These are phyloP conservation scores for Lycocorax pyrrhopterus DNA, from an alignment of 2,113 vertebrate genomes.

Conservation along the genomic window DNA sequence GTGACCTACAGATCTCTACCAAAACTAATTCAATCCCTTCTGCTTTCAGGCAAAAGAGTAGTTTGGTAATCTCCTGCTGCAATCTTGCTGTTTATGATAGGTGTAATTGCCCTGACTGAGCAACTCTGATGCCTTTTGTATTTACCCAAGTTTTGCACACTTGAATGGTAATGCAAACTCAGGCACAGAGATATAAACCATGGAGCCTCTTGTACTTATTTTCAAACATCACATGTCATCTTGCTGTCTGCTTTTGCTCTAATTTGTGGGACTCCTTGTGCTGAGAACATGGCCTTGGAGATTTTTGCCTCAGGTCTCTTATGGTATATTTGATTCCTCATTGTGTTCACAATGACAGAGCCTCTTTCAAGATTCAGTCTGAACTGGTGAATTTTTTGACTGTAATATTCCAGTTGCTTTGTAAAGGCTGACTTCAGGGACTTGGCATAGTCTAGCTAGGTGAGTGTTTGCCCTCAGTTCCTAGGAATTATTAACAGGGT, in stretches of 20 bases:
- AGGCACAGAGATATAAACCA: background rate
- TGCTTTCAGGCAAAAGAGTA: background rate
- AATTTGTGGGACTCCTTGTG: background rate
- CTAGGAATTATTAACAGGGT: background rate
- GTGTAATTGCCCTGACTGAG: background rate
- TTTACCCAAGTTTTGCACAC: background rate
- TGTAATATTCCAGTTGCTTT: background rate
- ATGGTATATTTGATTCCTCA: background rate
- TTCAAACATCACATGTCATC: background rate
- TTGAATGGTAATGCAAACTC: background rate
- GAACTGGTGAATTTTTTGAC: background rate
- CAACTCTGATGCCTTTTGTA: background rate
- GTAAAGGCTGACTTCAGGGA: background rate
- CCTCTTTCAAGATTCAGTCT: background rate
- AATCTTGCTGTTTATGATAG: background rate
- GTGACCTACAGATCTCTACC: background rate
- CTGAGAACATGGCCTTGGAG: background rate
- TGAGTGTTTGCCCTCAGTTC: background rate
- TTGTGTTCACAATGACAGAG: background rate
- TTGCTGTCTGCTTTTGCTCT: background rate
- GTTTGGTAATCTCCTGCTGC: background rate
- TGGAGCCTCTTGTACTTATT: background rate
- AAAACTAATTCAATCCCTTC: background rate
- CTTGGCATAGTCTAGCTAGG: background rate
- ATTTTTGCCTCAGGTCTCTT: constrained; percentile 24